phyloP scores from a whole-genome alignment of 1,140 invertebrate species.

The Tyrophagus putrescentiae region DNA sequence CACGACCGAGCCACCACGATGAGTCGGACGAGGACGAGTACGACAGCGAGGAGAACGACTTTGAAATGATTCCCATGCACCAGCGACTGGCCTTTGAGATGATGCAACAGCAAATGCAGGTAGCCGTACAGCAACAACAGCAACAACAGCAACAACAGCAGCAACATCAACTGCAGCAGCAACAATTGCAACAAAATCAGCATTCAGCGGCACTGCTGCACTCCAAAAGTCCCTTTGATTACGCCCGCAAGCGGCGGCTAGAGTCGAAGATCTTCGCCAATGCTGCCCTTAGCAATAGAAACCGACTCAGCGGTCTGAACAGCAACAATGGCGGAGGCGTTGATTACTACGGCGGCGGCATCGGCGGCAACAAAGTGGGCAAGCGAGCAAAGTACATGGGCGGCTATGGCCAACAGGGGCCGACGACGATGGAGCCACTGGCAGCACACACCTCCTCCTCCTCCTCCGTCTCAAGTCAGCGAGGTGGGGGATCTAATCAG shows the following conservation, averaged over 20 bases:
- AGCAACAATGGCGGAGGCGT: too few species aligned
- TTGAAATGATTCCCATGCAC: too few species aligned
- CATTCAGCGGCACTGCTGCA: too few species aligned
- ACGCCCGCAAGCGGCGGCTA: slow-evolving; percentile 1
- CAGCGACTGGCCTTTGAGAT: neutral
- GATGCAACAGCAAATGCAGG: neutral
- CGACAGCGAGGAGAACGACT: neutral
- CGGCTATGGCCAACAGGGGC: too few species aligned
- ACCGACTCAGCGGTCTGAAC: too few species aligned
- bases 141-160: neutral
- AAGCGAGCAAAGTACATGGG: neutral
- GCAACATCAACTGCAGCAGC: neutral
- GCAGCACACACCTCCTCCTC: too few species aligned
- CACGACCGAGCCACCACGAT: neutral
- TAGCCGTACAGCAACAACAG: neutral
- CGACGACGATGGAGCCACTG: too few species aligned
- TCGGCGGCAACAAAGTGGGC: neutral
- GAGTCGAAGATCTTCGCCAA: neutral
- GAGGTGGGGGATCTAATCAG: neutral
- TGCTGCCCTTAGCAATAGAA: too few species aligned
- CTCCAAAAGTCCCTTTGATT: neutral
- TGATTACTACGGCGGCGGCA: too few species aligned
- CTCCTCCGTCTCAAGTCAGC: neutral
- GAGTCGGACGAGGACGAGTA: neutral
- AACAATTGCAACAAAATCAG: neutral